Evolutionary conservation across 2,797 vertebrate species (phyloP), one percentile per base, ranked within the genome.

Genomic region (Gadopsis bispinosus): DNA sequence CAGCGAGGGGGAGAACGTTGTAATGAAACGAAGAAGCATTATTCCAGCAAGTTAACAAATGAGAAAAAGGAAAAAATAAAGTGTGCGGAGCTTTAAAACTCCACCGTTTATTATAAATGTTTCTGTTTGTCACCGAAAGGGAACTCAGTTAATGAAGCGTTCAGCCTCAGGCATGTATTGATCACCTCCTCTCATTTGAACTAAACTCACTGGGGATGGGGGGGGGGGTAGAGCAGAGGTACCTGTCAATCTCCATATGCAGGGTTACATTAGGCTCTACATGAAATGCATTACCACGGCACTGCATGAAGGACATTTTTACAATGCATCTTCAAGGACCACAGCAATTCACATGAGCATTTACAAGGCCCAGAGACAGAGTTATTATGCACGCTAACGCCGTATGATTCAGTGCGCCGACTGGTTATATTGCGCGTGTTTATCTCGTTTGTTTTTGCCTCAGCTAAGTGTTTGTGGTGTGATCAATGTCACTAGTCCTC

Each of bases 401-500:
- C 20, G 67, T 22, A 45, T 17, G 29, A 68, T 64, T 75, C 73
- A 75, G 26, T 41, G 74, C 16, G 73, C 33, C 75, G 73, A 37
- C 75, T 80, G 79, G 53, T 81, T 72, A 66, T 56, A 53, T 29
- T 22, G 50, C 67, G 31, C 75, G 54, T 70, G 55, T 75, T 84
- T 68, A 56, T 81, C 79, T 60, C 17, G 8, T 83, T 80, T 76
- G 69, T 81, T 82, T 85, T 83, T 63, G 56, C 76, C 77, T 73
- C 8, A 4, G 43, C 22, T 41, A 67, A 87, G 80, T 80, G 80
- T 83, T 81, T 58, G 67, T 76, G 60, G 65, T 8, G 1, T 50
- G 75, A 89, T 91, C 82, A 86, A 84, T 85, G 76, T 61, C 73
- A 66, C 70, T 14, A 37, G 75, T 76, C 80, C 84, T 82, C 47